phyloP scores from a whole-genome alignment of 2,113 vertebrate genomes.

The Plecotus auritus region DNA sequence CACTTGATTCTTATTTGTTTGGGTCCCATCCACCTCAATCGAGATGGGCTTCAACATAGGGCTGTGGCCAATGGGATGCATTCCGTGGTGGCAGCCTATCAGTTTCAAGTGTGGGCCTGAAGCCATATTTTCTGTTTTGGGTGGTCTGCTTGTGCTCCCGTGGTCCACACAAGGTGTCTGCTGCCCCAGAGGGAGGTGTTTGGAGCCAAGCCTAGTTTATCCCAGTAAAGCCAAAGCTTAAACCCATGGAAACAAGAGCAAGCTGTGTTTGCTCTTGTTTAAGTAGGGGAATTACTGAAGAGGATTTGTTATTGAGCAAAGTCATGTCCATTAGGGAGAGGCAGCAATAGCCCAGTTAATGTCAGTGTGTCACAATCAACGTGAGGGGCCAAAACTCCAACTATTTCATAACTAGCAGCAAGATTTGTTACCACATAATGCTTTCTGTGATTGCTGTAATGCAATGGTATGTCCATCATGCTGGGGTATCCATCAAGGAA shows the following conservation, averaged over 20 bases:
- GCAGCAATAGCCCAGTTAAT: background rate
- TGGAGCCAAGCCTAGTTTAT: background rate
- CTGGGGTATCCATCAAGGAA: rapidly evolving
- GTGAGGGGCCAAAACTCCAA: background rate
- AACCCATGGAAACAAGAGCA: background rate
- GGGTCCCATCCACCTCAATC: background rate
- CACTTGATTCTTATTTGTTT: background rate
- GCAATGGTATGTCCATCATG: background rate
- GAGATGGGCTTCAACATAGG: background rate
- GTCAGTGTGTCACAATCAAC: background rate
- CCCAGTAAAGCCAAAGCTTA: background rate
- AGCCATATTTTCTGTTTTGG: background rate
- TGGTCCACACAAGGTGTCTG: background rate
- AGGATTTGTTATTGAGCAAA: background rate
- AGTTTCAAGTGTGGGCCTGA: background rate
- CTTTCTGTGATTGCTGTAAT: background rate
- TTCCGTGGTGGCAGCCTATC: background rate
- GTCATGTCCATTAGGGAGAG: background rate
- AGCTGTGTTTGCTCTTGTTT: background rate
- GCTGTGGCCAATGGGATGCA: background rate
- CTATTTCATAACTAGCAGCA: background rate
- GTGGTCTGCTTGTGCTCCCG: background rate
- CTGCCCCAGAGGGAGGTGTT: background rate
- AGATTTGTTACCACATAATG: background rate
- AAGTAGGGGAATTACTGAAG: background rate